Percentiles rank a stretch among this genome's conserved stretches.
These are phyloP conservation scores for Linnaemya tessellans DNA, from an alignment of 2,888 invertebrate species.

Conservation along the genomic window DNA sequence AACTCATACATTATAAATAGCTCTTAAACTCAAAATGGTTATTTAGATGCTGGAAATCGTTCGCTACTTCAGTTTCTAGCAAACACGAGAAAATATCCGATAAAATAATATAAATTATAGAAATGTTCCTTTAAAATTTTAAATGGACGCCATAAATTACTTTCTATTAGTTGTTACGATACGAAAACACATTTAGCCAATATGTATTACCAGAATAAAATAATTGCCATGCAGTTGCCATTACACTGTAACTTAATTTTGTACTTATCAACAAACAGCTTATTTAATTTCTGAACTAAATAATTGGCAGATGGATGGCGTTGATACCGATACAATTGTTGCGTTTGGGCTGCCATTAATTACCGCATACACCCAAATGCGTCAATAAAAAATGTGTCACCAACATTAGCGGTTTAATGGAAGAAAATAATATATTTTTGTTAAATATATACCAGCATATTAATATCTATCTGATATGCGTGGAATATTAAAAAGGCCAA, in stretches of 20 bases:
- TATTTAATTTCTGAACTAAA: constrained; percentile 23
- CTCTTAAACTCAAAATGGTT: too few relatives aligned
- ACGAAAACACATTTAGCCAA: too few relatives aligned
- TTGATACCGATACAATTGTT: constrained; percentile 50
- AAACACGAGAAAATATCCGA: too few relatives aligned
- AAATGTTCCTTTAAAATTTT: too few relatives aligned
- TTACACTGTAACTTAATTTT: background rate
- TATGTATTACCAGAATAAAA: background rate
- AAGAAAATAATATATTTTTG: constrained; percentile 24
- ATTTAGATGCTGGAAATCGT: too few relatives aligned
- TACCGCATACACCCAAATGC: background rate
- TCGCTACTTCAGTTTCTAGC: too few relatives aligned
- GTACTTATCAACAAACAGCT: background rate
- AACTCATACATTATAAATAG: too few relatives aligned
- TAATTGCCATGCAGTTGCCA: background rate
- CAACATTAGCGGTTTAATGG: constrained; percentile 35
- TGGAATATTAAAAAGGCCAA: constrained; percentile 17
- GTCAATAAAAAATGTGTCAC: constrained; percentile 29
- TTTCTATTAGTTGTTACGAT: background rate
- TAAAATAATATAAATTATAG: too few relatives aligned
- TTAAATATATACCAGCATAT: background rate
- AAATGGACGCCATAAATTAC: background rate
- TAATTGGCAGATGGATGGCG: constrained; percentile 36
- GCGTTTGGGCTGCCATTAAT: constrained; percentile 35
- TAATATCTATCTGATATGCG: background rate